Evolutionary conservation across 2,888 invertebrate species (phyloP), one percentile per base, ranked within the genome.

Genomic region (Drepana falcataria): DNA sequence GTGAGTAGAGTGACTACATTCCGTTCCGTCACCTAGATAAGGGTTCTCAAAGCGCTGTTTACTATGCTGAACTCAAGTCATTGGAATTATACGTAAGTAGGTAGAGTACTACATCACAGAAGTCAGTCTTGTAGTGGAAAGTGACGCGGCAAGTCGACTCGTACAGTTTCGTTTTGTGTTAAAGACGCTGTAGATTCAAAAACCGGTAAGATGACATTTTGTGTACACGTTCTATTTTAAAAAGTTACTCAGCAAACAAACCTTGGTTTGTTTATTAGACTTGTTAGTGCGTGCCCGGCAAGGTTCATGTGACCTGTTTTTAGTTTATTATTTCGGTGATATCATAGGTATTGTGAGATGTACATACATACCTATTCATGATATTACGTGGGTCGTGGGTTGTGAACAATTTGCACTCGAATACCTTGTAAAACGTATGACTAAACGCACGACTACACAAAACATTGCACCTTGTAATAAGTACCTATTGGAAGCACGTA

Each of bases 11-110:
- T 69, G 65, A 61, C 69, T 70, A 77, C 75, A 76, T 77, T 73
- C 75, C 76, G 73, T 71, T 73, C 75, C 76, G 73, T 71, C 76
- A 73, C 69, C 75, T 74, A 74, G 81, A 83, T 83, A 83, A 81
- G 81, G 81, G 67, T 68, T 57, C 59, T 69, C 73, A 69, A 68
- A 67, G 64, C 41, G 21, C 44, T 44, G 44, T 63, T 64, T 59
- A 59, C 55, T 64, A 49, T 37, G 48, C 21, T 44, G 48, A 35
- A 35, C 33, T 47, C 7, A 48, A 6, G 47, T 52, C 53, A 65
- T 65, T 21, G 21, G 21, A 21, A 21, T 21, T 21, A 21, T 21
- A 21, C 21, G 21, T 21, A 21, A 21, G 21, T 21, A 21, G 21
- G 21, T 21, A 21, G 21, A 21, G 21, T 21, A 21, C 65, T 66